phyloP scores from a whole-genome alignment of 1,140 invertebrate genomes.

The Drosophila malerkotliana region DNA sequence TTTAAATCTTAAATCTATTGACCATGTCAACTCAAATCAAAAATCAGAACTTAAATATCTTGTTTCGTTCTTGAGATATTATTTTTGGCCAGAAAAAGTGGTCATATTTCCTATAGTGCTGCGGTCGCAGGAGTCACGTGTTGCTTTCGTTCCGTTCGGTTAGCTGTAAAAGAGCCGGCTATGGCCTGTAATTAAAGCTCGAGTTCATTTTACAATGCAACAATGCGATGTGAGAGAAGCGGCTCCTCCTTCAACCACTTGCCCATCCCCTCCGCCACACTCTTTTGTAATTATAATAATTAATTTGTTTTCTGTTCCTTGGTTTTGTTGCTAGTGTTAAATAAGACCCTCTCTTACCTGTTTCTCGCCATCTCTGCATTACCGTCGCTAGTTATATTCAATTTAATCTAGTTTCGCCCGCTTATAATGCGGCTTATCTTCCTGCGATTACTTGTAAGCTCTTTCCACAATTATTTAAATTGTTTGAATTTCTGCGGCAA shows the following conservation, averaged over 20 bases:
- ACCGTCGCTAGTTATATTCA: slow-evolving; percentile 17
- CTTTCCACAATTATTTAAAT: slow-evolving; percentile 13
- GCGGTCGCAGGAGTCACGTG: slow-evolving; percentile 32
- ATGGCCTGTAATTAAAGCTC: slow-evolving; percentile 64
- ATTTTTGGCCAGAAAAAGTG: too few species aligned
- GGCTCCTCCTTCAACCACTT: not conserved
- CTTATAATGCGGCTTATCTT: slow-evolving; percentile 34
- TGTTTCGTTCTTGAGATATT: too few species aligned
- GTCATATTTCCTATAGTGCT: too few species aligned
- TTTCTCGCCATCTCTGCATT: not conserved
- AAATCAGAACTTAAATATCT: too few species aligned
- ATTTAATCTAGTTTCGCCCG: slow-evolving; percentile 15
- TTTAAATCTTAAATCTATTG: too few species aligned
- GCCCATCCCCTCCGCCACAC: not conserved
- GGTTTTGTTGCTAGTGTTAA: slow-evolving; percentile 22
- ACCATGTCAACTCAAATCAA: too few species aligned
- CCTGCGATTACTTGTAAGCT: slow-evolving; percentile 19
- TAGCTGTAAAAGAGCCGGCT: slow-evolving; percentile 49
- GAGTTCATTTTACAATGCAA: slow-evolving; percentile 59
- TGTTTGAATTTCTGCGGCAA: not conserved
- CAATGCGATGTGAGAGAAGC: slow-evolving; percentile 21
- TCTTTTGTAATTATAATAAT: slow-evolving; percentile 51
- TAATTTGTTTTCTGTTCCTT: slow-evolving; percentile 43
- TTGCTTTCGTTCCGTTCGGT: slow-evolving; percentile 44
- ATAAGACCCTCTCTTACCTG: slow-evolving; percentile 16